A percentile compares a stretch with the other conserved stretches of the same genome.
Evolutionary conservation across 2,113 vertebrate genomes (phyloP).

Genomic region (Calidris pygmaea): DNA sequence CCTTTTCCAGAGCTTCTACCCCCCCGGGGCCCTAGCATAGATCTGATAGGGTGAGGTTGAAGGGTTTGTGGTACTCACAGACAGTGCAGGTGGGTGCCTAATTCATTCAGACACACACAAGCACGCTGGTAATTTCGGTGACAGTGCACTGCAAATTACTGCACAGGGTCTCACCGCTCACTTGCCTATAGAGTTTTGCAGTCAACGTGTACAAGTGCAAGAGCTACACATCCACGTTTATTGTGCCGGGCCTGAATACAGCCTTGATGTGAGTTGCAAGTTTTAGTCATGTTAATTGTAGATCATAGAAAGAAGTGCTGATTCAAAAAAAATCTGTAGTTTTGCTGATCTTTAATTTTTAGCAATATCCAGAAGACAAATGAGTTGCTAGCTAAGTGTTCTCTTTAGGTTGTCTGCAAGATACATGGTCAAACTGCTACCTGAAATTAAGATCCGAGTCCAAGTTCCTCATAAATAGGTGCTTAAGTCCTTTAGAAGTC

Average conservation of each 20-base stretch:
- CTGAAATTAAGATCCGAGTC: background rate
- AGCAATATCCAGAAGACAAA: background rate
- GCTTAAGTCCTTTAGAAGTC: background rate
- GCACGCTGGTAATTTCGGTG: background rate
- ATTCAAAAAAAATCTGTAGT: background rate
- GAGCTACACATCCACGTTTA: background rate
- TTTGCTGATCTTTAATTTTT: background rate
- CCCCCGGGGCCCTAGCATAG: background rate
- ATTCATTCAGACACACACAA: background rate
- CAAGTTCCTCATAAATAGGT: background rate
- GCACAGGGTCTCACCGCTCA: rapidly evolving
- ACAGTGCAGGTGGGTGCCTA: background rate
- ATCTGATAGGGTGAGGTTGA: background rate
- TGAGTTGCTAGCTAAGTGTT: background rate
- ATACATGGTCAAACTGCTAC: background rate
- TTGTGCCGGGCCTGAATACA: background rate
- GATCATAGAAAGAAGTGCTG: background rate
- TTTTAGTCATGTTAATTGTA: background rate
- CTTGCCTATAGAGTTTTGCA: background rate
- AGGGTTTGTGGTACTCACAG: background rate
- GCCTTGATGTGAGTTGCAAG: background rate
- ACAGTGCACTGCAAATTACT: background rate
- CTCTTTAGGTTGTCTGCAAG: background rate
- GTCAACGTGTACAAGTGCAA: background rate
- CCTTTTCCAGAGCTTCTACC: background rate